Conservation (phyloP, 2,797 vertebrate species). For the Neosalanx taihuensis region DNA sequence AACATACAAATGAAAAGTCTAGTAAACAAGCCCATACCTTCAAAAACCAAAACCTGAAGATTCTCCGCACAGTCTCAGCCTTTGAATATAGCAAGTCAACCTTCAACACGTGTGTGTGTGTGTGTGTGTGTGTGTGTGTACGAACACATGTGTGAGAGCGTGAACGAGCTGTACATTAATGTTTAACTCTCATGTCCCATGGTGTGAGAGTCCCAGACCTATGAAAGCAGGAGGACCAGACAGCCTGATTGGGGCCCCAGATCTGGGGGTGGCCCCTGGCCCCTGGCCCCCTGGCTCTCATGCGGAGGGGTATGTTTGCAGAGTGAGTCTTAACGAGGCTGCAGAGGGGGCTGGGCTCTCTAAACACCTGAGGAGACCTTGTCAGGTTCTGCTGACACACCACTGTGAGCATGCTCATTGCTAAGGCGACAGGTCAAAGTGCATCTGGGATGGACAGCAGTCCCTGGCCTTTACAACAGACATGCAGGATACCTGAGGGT, state of each 20-base stretch:
- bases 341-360: conserved; percentile 32
- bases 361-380: conserved; percentile 60
- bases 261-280: conserved; percentile 44
- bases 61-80: conserved; percentile 26
- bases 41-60: conserved; percentile 13
- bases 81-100: conserved; percentile 29
- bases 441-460: conserved; percentile 57
- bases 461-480: conserved; percentile 45
- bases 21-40: conserved; percentile 40
- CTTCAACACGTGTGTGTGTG: conserved; percentile 24
- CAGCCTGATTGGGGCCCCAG: conserved; percentile 27
- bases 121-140: conserved; percentile 20
- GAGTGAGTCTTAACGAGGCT: conserved; percentile 38
- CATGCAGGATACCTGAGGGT: conserved; percentile 26
- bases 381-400: conserved; percentile 54
- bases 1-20: background rate
- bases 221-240: conserved; percentile 32
- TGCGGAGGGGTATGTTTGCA: conserved; percentile 46
- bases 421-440: conserved; percentile 65
- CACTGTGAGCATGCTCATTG: conserved; percentile 50
- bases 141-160: background rate
- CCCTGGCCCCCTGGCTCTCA: conserved; percentile 25
- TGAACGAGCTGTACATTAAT: conserved; percentile 53
- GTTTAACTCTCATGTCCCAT: conserved; percentile 55
- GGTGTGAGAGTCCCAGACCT: conserved; percentile 52